Conservation (phyloP, 1,140 invertebrate species). For the Notospermus geniculatus region DNA sequence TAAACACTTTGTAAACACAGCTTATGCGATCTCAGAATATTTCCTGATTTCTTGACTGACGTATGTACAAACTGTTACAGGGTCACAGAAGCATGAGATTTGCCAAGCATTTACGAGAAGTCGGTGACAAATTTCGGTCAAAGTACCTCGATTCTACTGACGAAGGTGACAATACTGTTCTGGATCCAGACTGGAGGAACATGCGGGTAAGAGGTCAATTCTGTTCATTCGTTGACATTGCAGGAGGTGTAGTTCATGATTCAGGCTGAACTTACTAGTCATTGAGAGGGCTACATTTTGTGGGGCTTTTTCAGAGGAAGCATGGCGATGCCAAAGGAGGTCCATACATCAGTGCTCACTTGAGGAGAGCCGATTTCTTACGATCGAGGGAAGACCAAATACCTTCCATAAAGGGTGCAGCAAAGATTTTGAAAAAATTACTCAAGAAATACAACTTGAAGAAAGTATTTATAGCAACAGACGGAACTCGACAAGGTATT, state of each 20-base stretch:
- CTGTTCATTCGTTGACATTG: neutral
- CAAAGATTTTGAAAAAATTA: constrained; percentile 66
- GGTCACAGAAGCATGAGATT: constrained; percentile 86
- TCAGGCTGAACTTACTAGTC: no score
- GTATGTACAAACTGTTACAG: constrained; percentile 21
- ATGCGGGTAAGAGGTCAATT: constrained; percentile 60
- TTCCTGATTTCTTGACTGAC: no score
- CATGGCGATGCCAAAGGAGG: constrained; percentile 63
- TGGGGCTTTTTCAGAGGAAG: constrained; percentile 28
- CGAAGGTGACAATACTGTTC: constrained; percentile 62
- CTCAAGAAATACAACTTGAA: constrained; percentile 64
- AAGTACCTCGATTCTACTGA: constrained; percentile 70
- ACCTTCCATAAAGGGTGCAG: constrained; percentile 70
- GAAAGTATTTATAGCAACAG: constrained; percentile 79
- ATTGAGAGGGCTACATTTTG: no score
- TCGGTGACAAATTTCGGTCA: constrained; percentile 71
- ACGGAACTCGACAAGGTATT: constrained; percentile 61
- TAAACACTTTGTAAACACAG: no score
- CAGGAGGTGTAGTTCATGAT: no score
- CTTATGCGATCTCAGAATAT: no score
- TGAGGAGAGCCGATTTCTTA: constrained; percentile 82
- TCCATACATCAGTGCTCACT: constrained; percentile 77
- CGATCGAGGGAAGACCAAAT: constrained; percentile 65
- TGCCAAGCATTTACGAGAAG: constrained; percentile 65
- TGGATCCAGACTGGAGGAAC: constrained; percentile 64